phyloP scores from a whole-genome alignment of 2,113 vertebrate genomes.

The Oenanthe melanoleuca region DNA sequence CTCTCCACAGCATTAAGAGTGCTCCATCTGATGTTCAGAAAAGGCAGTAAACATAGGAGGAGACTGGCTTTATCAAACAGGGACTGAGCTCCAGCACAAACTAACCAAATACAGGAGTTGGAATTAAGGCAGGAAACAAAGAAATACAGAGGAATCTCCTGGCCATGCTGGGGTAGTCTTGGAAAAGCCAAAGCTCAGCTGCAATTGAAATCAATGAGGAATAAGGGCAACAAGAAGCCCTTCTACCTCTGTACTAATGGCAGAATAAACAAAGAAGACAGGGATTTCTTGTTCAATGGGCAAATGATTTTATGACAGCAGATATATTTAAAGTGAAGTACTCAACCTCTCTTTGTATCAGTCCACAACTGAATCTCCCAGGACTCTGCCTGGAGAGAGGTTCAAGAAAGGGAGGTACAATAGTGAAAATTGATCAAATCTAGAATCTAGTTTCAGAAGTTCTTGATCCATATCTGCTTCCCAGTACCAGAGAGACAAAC shows the following conservation, averaged over 20 bases:
- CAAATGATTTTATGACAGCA: background rate
- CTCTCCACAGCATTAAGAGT: background rate
- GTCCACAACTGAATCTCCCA: background rate
- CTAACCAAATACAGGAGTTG: background rate
- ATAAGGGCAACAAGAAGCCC: background rate
- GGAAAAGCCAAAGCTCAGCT: background rate
- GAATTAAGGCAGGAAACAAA: background rate
- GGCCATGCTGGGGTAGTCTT: background rate
- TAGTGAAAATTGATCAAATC: background rate
- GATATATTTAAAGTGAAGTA: background rate
- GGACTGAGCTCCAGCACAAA: background rate
- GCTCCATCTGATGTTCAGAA: background rate
- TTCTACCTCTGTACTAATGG: background rate
- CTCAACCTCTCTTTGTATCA: background rate
- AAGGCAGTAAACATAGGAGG: fast-evolving
- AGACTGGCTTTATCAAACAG: background rate
- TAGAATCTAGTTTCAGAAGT: background rate
- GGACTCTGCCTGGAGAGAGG: background rate
- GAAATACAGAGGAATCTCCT: background rate
- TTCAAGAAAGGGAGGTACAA: background rate
- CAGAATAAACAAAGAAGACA: background rate
- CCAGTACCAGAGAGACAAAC: background rate
- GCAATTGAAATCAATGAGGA: background rate
- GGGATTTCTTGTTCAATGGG: background rate
- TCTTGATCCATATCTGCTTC: background rate